A percentile compares a stretch with the other conserved stretches of the same genome.
phyloP scores from a whole-genome alignment of 1,140 invertebrate genomes.

The Drosophila repletoides region DNA sequence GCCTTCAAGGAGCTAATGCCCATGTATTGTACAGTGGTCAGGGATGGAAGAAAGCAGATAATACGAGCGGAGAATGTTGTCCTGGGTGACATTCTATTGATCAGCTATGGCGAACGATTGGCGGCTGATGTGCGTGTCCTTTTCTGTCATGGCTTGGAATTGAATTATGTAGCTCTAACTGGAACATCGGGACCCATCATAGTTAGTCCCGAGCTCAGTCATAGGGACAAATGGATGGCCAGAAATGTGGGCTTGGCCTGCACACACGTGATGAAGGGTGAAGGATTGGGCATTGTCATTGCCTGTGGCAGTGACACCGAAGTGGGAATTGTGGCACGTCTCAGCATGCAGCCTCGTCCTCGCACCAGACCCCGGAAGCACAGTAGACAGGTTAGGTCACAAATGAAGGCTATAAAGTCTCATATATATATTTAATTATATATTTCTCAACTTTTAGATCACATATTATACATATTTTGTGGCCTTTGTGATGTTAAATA shows the following conservation, averaged over 20 bases:
- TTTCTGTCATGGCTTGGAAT: conserved; percentile 12
- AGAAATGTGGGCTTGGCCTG: conserved; percentile 53
- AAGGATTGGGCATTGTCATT: conserved; percentile 47
- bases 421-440: too few relatives aligned
- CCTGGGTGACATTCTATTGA: conserved; percentile 37
- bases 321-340: conserved; percentile 26
- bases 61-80: conserved; percentile 38
- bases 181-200: conserved; percentile 26
- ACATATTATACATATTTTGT: conserved; percentile 3
- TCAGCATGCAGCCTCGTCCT: conserved; percentile 22
- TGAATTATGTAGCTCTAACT: conserved; percentile 51
- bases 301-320: conserved; percentile 48
- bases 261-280: conserved; percentile 45
- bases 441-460: conserved; percentile 23
- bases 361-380: background rate
- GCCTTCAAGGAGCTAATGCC: conserved; percentile 42
- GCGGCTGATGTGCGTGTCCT: conserved; percentile 56
- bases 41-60: conserved; percentile 36
- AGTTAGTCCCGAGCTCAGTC: conserved; percentile 7
- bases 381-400: conserved; percentile 36
- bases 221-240: conserved; percentile 29
- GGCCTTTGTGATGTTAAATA: background rate
- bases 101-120: conserved; percentile 43
- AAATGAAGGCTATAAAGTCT: too few relatives aligned
- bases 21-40: conserved; percentile 56